A percentile compares a stretch with the other conserved stretches of the same genome.
These are phyloP conservation scores for Neomicropteryx cornuta DNA, from an alignment of 1,140 invertebrate genomes.

Conservation along the genomic window DNA sequence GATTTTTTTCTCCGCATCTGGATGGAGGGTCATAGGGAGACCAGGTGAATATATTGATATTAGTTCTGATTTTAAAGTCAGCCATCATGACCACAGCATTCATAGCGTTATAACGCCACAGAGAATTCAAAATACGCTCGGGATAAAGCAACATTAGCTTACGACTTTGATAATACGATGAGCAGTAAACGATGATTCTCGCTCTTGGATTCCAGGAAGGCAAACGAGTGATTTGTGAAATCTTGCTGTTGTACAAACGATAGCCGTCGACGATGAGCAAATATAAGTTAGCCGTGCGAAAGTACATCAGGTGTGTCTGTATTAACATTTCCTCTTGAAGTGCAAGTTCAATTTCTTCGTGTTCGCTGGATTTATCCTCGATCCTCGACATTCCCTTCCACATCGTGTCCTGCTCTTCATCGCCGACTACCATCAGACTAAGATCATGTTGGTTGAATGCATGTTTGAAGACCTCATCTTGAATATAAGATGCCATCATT, in stretches of 20 bases:
- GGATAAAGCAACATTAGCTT: conserved; percentile 12
- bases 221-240: conserved; percentile 9
- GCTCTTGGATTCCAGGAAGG: conserved; percentile 15
- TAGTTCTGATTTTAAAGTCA: conserved; percentile 10
- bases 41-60: conserved; percentile 13
- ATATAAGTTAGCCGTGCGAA: conserved; percentile 12
- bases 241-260: conserved; percentile 13
- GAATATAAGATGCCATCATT: no score
- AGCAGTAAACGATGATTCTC: conserved; percentile 10
- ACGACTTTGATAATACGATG: neutral
- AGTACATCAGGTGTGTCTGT: conserved; percentile 12
- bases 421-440: conserved; percentile 11
- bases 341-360: conserved; percentile 8
- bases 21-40: conserved; percentile 14
- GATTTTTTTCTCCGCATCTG: conserved; percentile 14
- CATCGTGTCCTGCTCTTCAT: conserved; percentile 9
- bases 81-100: conserved; percentile 10
- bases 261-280: conserved; percentile 13
- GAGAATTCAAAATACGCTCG: conserved; percentile 8
- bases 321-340: conserved; percentile 10
- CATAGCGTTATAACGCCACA: conserved; percentile 13
- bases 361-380: conserved; percentile 5
- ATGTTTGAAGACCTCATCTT: no score
- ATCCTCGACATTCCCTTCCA: no score
- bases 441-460: no score